A percentile compares a stretch with the other conserved stretches of the same genome.
These are phyloP conservation scores for Melipona quadrifasciata DNA, from an alignment of 1,140 invertebrate species.

Conservation along the genomic window DNA sequence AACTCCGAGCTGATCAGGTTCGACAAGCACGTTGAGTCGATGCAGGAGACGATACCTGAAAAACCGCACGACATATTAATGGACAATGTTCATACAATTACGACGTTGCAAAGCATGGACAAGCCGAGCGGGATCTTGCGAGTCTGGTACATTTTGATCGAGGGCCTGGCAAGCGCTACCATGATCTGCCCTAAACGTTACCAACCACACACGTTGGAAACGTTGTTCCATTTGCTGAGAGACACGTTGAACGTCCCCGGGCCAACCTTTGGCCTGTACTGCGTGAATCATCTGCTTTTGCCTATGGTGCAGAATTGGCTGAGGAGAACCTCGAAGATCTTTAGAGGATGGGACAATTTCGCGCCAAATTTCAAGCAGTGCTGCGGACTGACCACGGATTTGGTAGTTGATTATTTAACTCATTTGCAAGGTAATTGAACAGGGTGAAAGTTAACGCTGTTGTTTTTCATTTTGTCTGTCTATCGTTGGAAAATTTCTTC, in stretches of 20 bases:
- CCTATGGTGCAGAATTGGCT: conserved; percentile 96
- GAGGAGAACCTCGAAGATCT: conserved; percentile 86
- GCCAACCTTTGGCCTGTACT: conserved; percentile 92
- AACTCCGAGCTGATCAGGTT: conserved; percentile 87
- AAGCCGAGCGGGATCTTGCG: conserved; percentile 92
- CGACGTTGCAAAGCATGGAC: conserved; percentile 87
- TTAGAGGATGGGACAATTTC: conserved; percentile 87
- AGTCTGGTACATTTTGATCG: conserved; percentile 95
- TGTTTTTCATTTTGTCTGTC: too few species aligned
- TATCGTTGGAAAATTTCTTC: too few species aligned
- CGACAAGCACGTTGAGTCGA: conserved; percentile 81
- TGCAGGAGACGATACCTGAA: conserved; percentile 78
- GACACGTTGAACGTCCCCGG: conserved; percentile 90
- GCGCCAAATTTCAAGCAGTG: conserved; percentile 96
- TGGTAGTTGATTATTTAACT: conserved; percentile 92
- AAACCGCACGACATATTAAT: conserved; percentile 85
- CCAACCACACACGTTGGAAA: conserved; percentile 93
- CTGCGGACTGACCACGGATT: conserved; percentile 93
- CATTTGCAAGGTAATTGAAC: conserved; percentile 81
- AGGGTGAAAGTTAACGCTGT: too few species aligned
- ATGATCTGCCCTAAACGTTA: conserved; percentile 91
- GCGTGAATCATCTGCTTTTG: conserved; percentile 93
- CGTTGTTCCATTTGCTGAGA: conserved; percentile 91
- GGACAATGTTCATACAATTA: conserved; percentile 79
- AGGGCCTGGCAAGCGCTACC: conserved; percentile 92